Conservation (phyloP, 2,797 vertebrate genomes). For the Acanthornis magna region DNA sequence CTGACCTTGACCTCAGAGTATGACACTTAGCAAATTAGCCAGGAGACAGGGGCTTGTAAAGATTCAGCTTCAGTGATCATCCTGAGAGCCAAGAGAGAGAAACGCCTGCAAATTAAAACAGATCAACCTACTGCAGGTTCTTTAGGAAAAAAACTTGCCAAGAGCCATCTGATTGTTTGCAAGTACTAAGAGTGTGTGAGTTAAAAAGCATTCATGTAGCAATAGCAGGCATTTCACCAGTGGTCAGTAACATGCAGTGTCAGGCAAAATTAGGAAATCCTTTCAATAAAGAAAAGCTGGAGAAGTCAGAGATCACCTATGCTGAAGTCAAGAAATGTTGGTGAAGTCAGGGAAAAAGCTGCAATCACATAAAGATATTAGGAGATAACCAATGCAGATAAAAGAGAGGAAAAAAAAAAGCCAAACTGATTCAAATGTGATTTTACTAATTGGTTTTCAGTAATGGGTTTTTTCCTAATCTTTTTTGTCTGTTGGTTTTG, state of each 20-base stretch:
- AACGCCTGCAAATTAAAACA: neutral
- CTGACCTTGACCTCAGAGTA: neutral
- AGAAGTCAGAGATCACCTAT: neutral
- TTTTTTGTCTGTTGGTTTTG: neutral
- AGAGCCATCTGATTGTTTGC: neutral
- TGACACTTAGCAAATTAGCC: neutral
- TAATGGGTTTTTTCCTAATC: too few species aligned
- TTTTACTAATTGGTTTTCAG: neutral
- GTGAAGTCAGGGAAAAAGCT: neutral
- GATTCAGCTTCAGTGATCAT: neutral
- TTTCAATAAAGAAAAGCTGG: neutral
- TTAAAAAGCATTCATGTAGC: neutral
- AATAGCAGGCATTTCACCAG: neutral
- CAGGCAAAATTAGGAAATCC: neutral
- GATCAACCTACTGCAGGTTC: neutral
- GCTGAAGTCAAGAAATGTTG: neutral
- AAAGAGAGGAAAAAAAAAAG: neutral
- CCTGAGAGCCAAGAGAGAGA: neutral
- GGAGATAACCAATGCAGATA: neutral
- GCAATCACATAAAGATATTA: neutral
- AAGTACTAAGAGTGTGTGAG: neutral
- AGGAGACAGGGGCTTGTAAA: neutral
- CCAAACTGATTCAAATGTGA: neutral
- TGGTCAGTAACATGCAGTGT: neutral
- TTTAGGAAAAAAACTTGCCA: neutral